Evolutionary conservation across 2,113 vertebrate genomes (phyloP).

Genomic region (Okapia johnstoni): DNA sequence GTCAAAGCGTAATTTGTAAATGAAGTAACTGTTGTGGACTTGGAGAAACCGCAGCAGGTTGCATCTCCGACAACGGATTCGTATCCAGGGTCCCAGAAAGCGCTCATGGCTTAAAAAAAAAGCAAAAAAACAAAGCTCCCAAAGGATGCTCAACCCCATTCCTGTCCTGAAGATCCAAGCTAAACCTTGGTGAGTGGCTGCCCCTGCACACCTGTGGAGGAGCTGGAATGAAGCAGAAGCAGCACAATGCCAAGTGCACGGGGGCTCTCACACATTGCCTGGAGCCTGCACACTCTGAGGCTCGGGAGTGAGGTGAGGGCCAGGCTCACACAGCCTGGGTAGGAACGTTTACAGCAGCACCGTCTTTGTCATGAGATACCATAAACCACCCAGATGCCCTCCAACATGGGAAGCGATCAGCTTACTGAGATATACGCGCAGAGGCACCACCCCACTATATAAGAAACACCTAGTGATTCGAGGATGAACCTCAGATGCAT

Average conservation of each 20-base stretch:
- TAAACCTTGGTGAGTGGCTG: background rate
- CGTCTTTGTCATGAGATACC: background rate
- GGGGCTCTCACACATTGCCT: background rate
- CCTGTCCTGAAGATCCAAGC: background rate
- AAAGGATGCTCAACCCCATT: background rate
- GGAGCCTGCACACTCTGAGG: background rate
- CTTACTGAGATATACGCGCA: rapidly evolving
- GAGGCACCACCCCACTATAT: background rate
- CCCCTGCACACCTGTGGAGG: background rate
- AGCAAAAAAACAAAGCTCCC: background rate
- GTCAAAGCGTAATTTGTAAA: background rate
- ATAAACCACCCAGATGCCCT: background rate
- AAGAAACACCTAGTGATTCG: background rate
- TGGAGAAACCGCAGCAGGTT: background rate
- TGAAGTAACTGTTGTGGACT: background rate
- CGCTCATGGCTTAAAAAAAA: background rate
- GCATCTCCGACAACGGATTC: background rate
- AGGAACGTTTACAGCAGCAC: background rate
- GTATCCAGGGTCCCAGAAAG: background rate
- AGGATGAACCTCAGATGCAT: rapidly evolving
- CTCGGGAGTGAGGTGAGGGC: background rate
- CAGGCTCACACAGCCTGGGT: background rate
- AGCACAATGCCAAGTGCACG: rapidly evolving
- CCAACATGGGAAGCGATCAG: background rate
- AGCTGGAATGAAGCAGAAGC: rapidly evolving